phyloP scores from a whole-genome alignment of 2,888 invertebrate species.

The Cataglyphis albicans region DNA sequence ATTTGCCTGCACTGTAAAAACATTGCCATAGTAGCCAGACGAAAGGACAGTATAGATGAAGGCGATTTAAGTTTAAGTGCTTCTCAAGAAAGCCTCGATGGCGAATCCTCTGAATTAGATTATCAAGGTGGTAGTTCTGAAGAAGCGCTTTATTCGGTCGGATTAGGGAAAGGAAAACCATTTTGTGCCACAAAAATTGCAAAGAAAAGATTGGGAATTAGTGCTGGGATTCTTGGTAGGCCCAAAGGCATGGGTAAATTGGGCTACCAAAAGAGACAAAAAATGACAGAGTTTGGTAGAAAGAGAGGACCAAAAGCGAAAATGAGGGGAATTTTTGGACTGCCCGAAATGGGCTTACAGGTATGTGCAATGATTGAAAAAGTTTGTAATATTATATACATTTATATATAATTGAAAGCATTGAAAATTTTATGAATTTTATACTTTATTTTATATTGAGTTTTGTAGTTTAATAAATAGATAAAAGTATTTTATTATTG shows the following conservation, averaged over 20 bases:
- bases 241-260: constrained; percentile 91
- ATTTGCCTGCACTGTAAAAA: constrained; percentile 94
- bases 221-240: constrained; percentile 86
- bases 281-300: constrained; percentile 92
- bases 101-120: constrained; percentile 87
- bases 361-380: constrained; percentile 75
- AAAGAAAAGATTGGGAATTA: constrained; percentile 91
- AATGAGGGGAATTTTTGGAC: constrained; percentile 94
- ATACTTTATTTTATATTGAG: neutral
- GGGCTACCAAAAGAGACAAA: constrained; percentile 91
- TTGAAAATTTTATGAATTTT: neutral
- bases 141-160: constrained; percentile 87
- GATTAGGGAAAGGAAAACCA: constrained; percentile 93
- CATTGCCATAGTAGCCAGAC: constrained; percentile 86
- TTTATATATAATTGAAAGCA: neutral
- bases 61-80: constrained; percentile 87
- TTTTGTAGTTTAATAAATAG: neutral
- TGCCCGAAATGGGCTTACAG: constrained; percentile 92
- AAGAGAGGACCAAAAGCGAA: constrained; percentile 96
- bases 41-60: constrained; percentile 90
- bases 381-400: neutral
- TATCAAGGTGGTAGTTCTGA: constrained; percentile 84
- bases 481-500: neutral
- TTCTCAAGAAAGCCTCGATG: constrained; percentile 89
- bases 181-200: constrained; percentile 92